Evolutionary conservation across 2,888 invertebrate species (phyloP), one percentile per base, ranked within the genome.

Genomic region (Hypena proboscidalis): DNA sequence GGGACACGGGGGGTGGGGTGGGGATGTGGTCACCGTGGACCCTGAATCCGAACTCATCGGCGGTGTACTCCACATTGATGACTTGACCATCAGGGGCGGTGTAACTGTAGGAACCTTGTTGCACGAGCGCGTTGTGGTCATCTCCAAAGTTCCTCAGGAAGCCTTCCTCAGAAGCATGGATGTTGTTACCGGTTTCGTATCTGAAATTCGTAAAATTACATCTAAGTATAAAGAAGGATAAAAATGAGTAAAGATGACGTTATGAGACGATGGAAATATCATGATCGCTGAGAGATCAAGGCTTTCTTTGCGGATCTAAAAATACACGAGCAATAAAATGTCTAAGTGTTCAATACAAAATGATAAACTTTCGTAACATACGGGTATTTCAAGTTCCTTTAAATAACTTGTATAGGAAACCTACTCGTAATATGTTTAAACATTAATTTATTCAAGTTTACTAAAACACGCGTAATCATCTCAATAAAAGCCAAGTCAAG

Each of bases 101-200:
- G 87, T 96, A 96, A 0, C 93, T 92, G 87, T 96, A 96, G 33
- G 95, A 94, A 7, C 96, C 96, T 56, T 94, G 93, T 77, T 96
- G 96, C 0, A 96, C 96, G 40, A 96, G 90, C 7, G 95, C 94
- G 46, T 94, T 94, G 19, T 93, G 89, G 75, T 92, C 89, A 14
- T 94, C 94, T n/a, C 94, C 94, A 42, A 93, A 77, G 43, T 91
- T 90, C 81, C 94, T 96, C 50, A 96, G 82, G 90, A 92, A 95
- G 56, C 96, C 96, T 66, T 94, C 92, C 80, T 96, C 96, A 83
- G 95, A 93, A 19, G 96, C 95, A 2, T 94, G 84, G 58, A 96
- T 96, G 79, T 95, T 93, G 87, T 96, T 96, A 11, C 96, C 96
- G 46, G 96, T 96, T 83, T 96, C 96, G 74, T 95, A 96, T 59